Evolutionary conservation across 2,113 vertebrate species (phyloP).

Genomic region (Stigmatopora nigra): DNA sequence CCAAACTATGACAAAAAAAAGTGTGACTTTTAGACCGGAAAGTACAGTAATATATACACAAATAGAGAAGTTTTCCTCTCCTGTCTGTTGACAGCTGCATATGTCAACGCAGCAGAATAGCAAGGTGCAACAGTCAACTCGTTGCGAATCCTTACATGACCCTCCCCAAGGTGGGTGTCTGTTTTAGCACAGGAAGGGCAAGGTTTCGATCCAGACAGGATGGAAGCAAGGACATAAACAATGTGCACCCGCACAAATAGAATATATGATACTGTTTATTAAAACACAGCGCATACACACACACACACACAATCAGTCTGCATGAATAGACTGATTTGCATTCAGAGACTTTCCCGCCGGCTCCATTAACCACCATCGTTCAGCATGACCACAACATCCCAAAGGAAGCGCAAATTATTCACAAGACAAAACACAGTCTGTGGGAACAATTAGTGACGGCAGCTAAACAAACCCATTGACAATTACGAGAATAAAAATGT

Average conservation of each 20-base stretch:
- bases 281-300: not conserved
- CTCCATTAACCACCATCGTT: not conserved
- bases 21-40: no score
- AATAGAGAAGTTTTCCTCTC: not conserved
- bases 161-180: slow-evolving; percentile 1
- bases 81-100: not conserved
- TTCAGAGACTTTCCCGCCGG: not conserved
- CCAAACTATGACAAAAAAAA: no score
- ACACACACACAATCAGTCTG: not conserved
- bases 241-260: not conserved
- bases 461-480: not conserved
- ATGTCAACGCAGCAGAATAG: not conserved
- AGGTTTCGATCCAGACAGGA: not conserved
- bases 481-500: not conserved
- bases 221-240: not conserved
- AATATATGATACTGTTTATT: not conserved
- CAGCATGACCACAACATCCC: not conserved
- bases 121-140: not conserved
- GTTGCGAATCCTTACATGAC: not conserved
- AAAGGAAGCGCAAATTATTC: not conserved
- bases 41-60: not conserved
- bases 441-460: not conserved
- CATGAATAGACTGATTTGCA: not conserved
- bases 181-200: slow-evolving; percentile 1
- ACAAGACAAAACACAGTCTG: not conserved